Evolutionary conservation across 2,113 vertebrate species (phyloP), one percentile per base, ranked within the genome.

Genomic region (Megaptera novaeangliae): DNA sequence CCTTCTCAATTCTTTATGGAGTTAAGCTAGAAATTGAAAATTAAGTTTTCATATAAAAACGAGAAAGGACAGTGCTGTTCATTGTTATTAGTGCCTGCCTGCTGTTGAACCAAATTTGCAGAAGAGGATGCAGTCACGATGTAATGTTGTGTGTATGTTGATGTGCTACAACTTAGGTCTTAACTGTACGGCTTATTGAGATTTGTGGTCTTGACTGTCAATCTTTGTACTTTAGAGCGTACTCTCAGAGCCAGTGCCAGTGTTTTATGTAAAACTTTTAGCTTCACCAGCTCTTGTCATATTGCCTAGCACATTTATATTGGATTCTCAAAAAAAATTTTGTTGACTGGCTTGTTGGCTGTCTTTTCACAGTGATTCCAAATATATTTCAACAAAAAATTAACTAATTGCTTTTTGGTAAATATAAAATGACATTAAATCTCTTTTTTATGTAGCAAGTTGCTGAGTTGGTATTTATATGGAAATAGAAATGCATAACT

Each of bases 1-100:
- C 44, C 52, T 74, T 77, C 57, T 92, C 41, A 81, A 31, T n/a
- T 81, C 34, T 69, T 82, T 68, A 68, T 4, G 55, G n/a, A 94
- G 46, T 91, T 74, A 57, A 23, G 59, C 64, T 94, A 74, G 68
- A 85, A 90, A 88, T 55, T 64, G 31, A 92, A 95, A 96, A 90
- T 59, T 31, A 83, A 78, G 8, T 93, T 88, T 91, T 77, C 8
- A n/a, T 89, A 49, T 46, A 82, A 92, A 95, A 80, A 27, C 36
- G 39, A 96, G n/a, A 89, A 72, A 95, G 46, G 44, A 29, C 15
- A 63, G 9, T 86, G 9, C 15, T 93, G 2, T 44, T 94, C 27
- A 44, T 39, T 46, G 27, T 72, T 87, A 29, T 52, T 52, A 83
- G 7, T 78, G 34, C 9, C 23, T 39, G 31, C 57, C 41, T 64